Percentiles rank a stretch among this genome's conserved stretches.
phyloP scores from a whole-genome alignment of 2,888 invertebrate genomes.

The Drosophila paranaensis region DNA sequence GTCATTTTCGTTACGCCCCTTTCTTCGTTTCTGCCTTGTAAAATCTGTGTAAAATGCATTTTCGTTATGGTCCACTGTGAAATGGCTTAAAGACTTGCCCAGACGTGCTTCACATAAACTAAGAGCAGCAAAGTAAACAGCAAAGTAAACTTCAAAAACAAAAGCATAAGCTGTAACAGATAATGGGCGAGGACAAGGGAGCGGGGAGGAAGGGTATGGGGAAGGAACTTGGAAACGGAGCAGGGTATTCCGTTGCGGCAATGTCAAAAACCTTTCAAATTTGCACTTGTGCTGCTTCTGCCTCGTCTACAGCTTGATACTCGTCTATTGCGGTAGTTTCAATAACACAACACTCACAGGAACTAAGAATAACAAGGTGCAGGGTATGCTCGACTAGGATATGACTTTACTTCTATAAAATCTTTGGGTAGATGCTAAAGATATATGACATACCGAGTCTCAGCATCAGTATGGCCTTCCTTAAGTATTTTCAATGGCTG shows the following conservation, averaged over 20 bases:
- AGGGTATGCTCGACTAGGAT: constrained; percentile 2
- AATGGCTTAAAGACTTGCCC: constrained; percentile 54
- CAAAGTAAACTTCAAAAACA: constrained; percentile 47
- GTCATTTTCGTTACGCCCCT: constrained; percentile 8
- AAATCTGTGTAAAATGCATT: constrained; percentile 54
- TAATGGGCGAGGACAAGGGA: background rate
- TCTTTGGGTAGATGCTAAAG: background rate
- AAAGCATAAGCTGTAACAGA: constrained; percentile 17
- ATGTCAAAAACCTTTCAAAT: constrained; percentile 73
- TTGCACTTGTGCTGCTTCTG: constrained; percentile 59
- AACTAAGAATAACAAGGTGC: constrained; percentile 11
- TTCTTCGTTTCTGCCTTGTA: background rate
- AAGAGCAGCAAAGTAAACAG: constrained; percentile 53
- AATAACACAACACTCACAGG: constrained; percentile 44
- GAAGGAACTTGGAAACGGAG: background rate
- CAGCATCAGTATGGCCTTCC: background rate
- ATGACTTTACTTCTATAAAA: background rate
- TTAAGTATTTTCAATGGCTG: background rate
- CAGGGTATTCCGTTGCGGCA: constrained; percentile 42
- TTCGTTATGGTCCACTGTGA: constrained; percentile 28
- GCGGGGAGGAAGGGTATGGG: too few species aligned
- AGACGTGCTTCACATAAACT: constrained; percentile 25
- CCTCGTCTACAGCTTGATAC: constrained; percentile 13
- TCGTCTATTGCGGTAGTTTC: constrained; percentile 50
- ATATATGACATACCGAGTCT: background rate